phyloP scores from a whole-genome alignment of 1,140 invertebrate species.

The Dreissena polymorpha region DNA sequence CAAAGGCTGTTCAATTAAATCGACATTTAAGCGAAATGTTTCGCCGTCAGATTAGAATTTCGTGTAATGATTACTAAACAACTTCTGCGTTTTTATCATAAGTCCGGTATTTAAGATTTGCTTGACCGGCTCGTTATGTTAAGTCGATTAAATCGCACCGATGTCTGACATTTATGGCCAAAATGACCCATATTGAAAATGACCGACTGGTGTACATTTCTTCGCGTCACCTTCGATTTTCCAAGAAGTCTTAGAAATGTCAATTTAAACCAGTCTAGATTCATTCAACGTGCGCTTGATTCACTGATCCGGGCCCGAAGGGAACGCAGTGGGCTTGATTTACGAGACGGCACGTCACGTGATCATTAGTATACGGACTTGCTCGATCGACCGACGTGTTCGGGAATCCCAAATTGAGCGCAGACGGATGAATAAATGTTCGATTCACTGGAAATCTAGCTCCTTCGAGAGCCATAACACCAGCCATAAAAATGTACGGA shows the following conservation, averaged over 20 bases:
- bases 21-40: no score
- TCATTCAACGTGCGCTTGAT: slow-evolving; percentile 53
- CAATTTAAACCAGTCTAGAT: slow-evolving; percentile 50
- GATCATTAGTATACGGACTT: slow-evolving; percentile 43
- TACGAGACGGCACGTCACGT: slow-evolving; percentile 37
- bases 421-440: slow-evolving; percentile 34
- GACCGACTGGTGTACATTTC: slow-evolving; percentile 46
- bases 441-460: slow-evolving; percentile 30
- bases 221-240: slow-evolving; percentile 42
- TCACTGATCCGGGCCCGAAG: slow-evolving; percentile 39
- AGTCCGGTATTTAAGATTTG: no score
- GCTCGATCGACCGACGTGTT: slow-evolving; percentile 38
- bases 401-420: slow-evolving; percentile 36
- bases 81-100: no score
- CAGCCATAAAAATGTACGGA: slow-evolving; percentile 41
- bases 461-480: slow-evolving; percentile 39
- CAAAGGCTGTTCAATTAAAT: no score
- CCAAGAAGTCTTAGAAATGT: slow-evolving; percentile 48
- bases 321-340: slow-evolving; percentile 50
- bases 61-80: no score
- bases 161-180: slow-evolving; percentile 1
- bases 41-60: no score
- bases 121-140: no score
- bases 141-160: no score
- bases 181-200: slow-evolving; percentile 41